Evolutionary conservation across 2,888 invertebrate species (phyloP).

Genomic region (Busseola fusca): DNA sequence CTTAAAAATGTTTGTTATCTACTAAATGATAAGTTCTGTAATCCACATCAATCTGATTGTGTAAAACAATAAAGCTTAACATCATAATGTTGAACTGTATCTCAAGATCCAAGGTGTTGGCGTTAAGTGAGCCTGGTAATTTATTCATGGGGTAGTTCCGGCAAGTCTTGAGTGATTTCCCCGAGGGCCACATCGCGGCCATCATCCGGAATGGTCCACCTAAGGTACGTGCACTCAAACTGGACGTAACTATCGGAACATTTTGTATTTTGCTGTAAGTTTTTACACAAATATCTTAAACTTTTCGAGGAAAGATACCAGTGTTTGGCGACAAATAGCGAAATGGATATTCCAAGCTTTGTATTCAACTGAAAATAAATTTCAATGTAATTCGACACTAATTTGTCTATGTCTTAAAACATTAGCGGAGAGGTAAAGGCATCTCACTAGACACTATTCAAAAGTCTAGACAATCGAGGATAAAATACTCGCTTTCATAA

Average conservation of each 20-base stretch:
- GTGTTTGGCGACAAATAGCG: not conserved
- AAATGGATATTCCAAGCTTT: not conserved
- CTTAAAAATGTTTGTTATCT: not conserved
- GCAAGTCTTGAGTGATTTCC: slow-evolving; percentile 51
- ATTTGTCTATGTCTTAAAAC: not conserved
- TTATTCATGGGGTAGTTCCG: slow-evolving; percentile 50
- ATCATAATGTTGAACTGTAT: slow-evolving; percentile 23
- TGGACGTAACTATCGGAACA: slow-evolving; percentile 20
- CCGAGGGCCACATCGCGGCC: slow-evolving; percentile 39
- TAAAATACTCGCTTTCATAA: not conserved
- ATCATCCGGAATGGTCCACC: slow-evolving; percentile 36
- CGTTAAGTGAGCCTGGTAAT: slow-evolving; percentile 48
- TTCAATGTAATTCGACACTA: not conserved
- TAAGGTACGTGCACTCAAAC: slow-evolving; percentile 18
- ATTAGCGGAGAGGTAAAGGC: too few species aligned
- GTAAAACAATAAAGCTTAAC: not conserved
- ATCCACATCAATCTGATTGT: not conserved
- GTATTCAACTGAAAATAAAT: not conserved
- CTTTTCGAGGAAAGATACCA: not conserved
- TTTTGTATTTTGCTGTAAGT: slow-evolving; percentile 6
- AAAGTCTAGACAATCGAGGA: too few species aligned
- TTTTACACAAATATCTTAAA: not conserved
- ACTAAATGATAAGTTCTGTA: not conserved
- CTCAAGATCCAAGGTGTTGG: slow-evolving; percentile 38
- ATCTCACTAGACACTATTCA: not conserved